A percentile compares a stretch with the other conserved stretches of the same genome.
Evolutionary conservation across 30 jellyfish, hydroid and myxozoan species (phyloP).

Genomic region (Aurelia coerulea): DNA sequence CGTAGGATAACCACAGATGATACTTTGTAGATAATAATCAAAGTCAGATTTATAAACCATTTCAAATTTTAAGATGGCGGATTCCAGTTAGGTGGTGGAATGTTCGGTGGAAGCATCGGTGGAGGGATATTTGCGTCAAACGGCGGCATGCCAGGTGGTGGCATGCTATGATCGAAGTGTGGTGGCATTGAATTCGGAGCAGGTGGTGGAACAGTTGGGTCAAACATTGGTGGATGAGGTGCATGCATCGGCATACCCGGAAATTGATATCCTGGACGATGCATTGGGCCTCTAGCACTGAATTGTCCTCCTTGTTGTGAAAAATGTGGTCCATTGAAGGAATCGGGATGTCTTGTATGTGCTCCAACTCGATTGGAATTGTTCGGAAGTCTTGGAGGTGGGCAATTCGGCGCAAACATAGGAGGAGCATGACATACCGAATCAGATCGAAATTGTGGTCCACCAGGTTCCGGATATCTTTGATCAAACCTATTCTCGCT

Average conservation of each 20-base stretch:
- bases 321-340: neutral
- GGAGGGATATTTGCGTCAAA: neutral
- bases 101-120: neutral
- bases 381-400: neutral
- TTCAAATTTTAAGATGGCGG: neutral
- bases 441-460: too few species aligned
- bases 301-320: neutral
- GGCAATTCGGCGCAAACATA: neutral
- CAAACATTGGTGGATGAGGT: neutral
- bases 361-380: neutral
- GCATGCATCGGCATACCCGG: neutral
- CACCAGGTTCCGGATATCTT: too few species aligned
- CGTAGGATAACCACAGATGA: too few species aligned
- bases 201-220: slow-evolving; percentile 46
- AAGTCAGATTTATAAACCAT: too few species aligned
- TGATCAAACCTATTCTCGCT: too few species aligned
- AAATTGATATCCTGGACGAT: slow-evolving; percentile 3
- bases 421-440: too few species aligned
- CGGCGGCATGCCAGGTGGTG: neutral
- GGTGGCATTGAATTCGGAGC: slow-evolving; percentile 7
- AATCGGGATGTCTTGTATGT: neutral
- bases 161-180: neutral
- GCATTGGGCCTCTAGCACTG: neutral
- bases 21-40: too few species aligned
- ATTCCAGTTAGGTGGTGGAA: slow-evolving; percentile 9